These are phyloP conservation scores for Cephalotes varians DNA, from an alignment of 2,888 invertebrate species.

Conservation along the genomic window DNA sequence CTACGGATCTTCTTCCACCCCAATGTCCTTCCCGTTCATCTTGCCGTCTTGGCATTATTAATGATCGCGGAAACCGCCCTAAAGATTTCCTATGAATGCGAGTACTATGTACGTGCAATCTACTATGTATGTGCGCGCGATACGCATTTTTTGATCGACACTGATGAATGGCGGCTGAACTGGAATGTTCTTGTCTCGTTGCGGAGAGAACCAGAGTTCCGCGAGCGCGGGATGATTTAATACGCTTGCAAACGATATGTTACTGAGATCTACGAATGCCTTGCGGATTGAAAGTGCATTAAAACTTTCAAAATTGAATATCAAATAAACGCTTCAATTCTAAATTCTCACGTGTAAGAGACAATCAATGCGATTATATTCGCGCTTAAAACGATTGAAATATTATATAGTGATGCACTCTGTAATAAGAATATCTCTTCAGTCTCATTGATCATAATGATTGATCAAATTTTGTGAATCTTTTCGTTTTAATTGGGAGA, in stretches of 20 bases:
- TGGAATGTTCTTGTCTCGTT: slow-evolving; percentile 70
- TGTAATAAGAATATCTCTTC: slow-evolving; percentile 3
- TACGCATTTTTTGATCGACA: slow-evolving; percentile 67
- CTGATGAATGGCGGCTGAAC: slow-evolving; percentile 70
- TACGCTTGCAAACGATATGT: slow-evolving; percentile 62
- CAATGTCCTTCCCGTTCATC: slow-evolving; percentile 50
- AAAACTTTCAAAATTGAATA: slow-evolving; percentile 1
- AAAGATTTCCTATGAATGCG: slow-evolving; percentile 70
- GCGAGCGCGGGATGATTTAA: slow-evolving; percentile 70
- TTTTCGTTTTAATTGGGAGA: not conserved
- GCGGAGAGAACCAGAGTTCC: slow-evolving; percentile 62
- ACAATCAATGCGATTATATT: slow-evolving; percentile 25
- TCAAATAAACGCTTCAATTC: slow-evolving; percentile 13
- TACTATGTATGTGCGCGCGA: slow-evolving; percentile 68
- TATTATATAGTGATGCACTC: slow-evolving; percentile 3
- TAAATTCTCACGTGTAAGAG: slow-evolving; percentile 14
- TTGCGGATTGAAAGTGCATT: slow-evolving; percentile 5
- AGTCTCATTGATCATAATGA: not conserved
- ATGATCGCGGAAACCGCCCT: slow-evolving; percentile 75
- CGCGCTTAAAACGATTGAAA: slow-evolving; percentile 10
- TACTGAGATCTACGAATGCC: slow-evolving; percentile 63
- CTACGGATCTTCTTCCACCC: slow-evolving; percentile 33
- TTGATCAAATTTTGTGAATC: not conserved
- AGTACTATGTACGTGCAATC: slow-evolving; percentile 63
- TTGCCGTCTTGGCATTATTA: slow-evolving; percentile 71